Conservation (phyloP, 2,797 vertebrate genomes). For the Neosilurus mollespiculum region DNA sequence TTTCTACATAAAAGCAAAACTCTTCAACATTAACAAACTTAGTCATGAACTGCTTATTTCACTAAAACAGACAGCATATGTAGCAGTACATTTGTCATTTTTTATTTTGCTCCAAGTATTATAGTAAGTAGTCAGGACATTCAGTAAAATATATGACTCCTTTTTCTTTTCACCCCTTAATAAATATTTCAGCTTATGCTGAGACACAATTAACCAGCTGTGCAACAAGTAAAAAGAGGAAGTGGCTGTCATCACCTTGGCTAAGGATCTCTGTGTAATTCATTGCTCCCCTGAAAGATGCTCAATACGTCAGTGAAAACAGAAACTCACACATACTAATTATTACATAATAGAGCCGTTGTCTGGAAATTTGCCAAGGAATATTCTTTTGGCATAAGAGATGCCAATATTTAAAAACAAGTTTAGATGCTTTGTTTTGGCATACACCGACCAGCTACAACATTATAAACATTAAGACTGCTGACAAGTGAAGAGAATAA, state of each 20-base stretch:
- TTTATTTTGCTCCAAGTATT: too few relatives aligned
- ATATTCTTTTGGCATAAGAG: too few relatives aligned
- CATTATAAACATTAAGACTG: too few relatives aligned
- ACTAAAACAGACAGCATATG: slow-evolving; percentile 9
- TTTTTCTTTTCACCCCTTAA: background rate
- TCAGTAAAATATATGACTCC: background rate
- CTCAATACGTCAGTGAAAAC: slow-evolving; percentile 2
- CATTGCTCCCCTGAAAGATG: background rate
- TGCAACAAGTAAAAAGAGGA: slow-evolving; percentile 17
- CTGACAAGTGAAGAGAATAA: too few relatives aligned
- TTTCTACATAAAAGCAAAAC: slow-evolving; percentile 16
- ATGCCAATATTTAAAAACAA: background rate
- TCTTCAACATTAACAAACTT: background rate
- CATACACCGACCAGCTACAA: too few relatives aligned
- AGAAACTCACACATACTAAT: slow-evolving; percentile 1
- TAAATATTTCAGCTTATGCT: background rate
- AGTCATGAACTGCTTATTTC: slow-evolving; percentile 26
- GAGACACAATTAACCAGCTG: slow-evolving; percentile 9
- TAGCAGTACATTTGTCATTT: slow-evolving; percentile 32
- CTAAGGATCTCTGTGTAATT: slow-evolving; percentile 1
- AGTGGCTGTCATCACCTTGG: slow-evolving; percentile 4
- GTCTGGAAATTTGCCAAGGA: background rate
- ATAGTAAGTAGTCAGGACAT: too few relatives aligned
- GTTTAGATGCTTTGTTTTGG: background rate
- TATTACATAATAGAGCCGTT: background rate